Evolutionary conservation across 2,113 vertebrate species (phyloP).

Genomic region (Limnothrissa miodon): DNA sequence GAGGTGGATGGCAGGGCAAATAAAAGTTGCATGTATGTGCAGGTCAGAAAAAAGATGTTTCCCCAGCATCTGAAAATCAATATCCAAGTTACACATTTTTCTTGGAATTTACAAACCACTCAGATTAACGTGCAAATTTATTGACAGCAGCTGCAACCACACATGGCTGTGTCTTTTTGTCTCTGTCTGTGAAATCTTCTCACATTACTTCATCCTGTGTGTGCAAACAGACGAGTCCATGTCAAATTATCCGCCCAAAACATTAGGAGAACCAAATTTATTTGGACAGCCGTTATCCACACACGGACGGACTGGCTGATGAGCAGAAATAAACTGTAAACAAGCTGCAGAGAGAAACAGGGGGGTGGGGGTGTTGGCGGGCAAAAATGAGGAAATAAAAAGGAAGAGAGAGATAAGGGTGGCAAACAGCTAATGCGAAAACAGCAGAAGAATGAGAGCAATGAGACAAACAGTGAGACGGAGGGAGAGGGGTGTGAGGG

Average conservation of each 20-base stretch:
- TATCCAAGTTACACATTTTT: background rate
- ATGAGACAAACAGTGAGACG: background rate
- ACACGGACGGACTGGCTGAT: background rate
- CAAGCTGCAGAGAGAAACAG: background rate
- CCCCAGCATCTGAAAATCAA: background rate
- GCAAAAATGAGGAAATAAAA: background rate
- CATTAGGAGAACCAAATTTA: background rate
- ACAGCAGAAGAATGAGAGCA: background rate
- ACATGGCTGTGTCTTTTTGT: background rate
- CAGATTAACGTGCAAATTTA: background rate
- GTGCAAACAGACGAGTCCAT: background rate
- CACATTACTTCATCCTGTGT: background rate
- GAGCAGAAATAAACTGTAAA: background rate
- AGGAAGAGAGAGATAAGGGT: background rate
- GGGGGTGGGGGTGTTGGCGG: background rate
- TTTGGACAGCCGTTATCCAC: conserved; percentile 9
- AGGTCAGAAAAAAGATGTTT: background rate
- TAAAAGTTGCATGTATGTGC: background rate
- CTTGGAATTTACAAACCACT: background rate
- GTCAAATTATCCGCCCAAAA: background rate
- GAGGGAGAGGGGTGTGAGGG: background rate
- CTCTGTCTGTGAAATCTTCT: background rate
- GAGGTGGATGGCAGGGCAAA: background rate
- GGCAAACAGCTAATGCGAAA: background rate
- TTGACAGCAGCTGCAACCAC: background rate